These are phyloP conservation scores for Zaprionus nigranus DNA, from an alignment of 1,140 invertebrate genomes.

Conservation along the genomic window DNA sequence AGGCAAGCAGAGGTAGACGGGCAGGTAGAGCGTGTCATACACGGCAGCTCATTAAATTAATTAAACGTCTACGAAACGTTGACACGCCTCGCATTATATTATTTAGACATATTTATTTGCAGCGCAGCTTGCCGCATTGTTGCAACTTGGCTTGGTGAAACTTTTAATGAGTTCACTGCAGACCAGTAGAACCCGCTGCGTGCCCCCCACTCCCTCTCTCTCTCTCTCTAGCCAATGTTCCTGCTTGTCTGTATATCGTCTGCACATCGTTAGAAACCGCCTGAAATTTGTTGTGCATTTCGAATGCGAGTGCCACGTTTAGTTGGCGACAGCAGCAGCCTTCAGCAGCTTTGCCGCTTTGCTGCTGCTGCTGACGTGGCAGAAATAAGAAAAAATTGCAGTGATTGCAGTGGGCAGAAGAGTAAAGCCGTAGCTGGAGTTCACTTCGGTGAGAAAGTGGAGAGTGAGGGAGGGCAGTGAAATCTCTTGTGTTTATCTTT, in stretches of 20 bases:
- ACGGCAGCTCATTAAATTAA: conserved; percentile 76
- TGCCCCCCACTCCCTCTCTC: no score
- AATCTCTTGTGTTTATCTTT: conserved; percentile 70
- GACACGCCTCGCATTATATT: conserved; percentile 42
- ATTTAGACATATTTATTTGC: conserved; percentile 48
- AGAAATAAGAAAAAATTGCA: conserved; percentile 32
- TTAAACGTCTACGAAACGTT: conserved; percentile 58
- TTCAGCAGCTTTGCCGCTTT: conserved; percentile 8
- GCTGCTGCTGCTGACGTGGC: conserved; percentile 52
- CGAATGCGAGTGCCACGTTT: conserved; percentile 39
- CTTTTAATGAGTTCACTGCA: conserved; percentile 81
- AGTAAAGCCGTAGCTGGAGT: conserved; percentile 3
- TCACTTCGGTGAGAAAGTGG: neutral
- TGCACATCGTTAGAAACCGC: conserved; percentile 67
- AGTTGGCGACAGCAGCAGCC: conserved; percentile 19
- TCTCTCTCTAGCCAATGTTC: neutral
- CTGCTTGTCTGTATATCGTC: conserved; percentile 11
- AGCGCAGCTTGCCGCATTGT: conserved; percentile 57
- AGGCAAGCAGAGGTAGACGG: neutral
- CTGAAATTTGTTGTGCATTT: conserved; percentile 72
- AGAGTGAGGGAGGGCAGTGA: neutral
- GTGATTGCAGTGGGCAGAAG: conserved; percentile 36
- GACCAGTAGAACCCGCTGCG: conserved; percentile 17
- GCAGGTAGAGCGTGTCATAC: conserved; percentile 14
- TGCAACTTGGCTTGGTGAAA: conserved; percentile 61